These are phyloP conservation scores for Asobara japonica DNA, from an alignment of 1,140 invertebrate genomes.

Conservation along the genomic window DNA sequence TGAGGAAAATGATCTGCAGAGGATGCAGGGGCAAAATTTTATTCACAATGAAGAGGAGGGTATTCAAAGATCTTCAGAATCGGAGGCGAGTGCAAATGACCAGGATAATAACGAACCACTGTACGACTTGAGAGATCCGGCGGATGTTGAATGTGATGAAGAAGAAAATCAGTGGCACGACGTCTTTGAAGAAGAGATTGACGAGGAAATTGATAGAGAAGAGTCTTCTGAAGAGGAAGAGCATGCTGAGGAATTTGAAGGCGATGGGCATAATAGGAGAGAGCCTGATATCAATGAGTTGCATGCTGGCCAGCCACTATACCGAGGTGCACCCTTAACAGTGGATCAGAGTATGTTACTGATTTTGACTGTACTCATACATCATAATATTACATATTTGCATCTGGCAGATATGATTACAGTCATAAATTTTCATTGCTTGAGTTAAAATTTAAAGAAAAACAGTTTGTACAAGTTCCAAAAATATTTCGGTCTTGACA, in stretches of 20 bases:
- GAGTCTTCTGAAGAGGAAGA: too few species aligned
- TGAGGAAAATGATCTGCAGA: too few species aligned
- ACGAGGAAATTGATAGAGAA: too few species aligned
- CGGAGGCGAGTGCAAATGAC: too few species aligned
- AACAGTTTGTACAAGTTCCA: conserved; percentile 2
- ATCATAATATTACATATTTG: conserved; percentile 24
- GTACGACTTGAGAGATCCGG: too few species aligned
- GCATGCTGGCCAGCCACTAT: conserved; percentile 18
- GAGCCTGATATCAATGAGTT: background rate
- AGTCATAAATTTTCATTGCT: conserved; percentile 35
- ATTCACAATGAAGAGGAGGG: too few species aligned
- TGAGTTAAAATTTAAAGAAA: conserved; percentile 27
- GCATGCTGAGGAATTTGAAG: too few species aligned
- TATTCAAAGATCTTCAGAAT: too few species aligned
- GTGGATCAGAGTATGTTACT: conserved; percentile 37
- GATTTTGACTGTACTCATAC: conserved; percentile 32
- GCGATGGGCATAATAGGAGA: background rate
- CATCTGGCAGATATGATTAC: conserved; percentile 35
- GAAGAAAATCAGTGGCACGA: background rate
- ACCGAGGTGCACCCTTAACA: conserved; percentile 28
- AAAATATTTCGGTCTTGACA: background rate
- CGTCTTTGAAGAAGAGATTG: background rate
- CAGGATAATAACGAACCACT: too few species aligned
- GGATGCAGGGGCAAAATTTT: too few species aligned
- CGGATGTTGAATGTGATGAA: too few species aligned